These are phyloP conservation scores for Pentamera pediparva DNA, from an alignment of 53 echinoderm and acorn worm species.

Conservation along the genomic window DNA sequence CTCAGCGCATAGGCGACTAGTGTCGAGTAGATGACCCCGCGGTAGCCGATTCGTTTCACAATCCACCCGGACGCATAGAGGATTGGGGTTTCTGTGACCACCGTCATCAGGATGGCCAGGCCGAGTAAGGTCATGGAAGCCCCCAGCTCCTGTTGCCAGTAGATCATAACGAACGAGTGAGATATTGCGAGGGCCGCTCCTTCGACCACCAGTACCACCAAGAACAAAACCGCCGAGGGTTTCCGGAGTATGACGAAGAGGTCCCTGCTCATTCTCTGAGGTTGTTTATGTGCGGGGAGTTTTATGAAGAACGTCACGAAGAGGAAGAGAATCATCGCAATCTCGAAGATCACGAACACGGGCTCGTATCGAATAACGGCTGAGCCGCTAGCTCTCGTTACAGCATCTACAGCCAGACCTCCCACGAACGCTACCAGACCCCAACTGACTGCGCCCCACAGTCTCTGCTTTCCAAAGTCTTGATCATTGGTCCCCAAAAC, in stretches of 20 bases:
- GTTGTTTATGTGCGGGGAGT: constrained; percentile 55
- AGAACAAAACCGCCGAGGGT: constrained; percentile 34
- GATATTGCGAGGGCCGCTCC: constrained; percentile 67
- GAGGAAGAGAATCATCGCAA: constrained; percentile 33
- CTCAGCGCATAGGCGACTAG: constrained; percentile 63
- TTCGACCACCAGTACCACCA: constrained; percentile 7
- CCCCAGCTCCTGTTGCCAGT: constrained; percentile 56
- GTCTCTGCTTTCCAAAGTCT: constrained; percentile 67
- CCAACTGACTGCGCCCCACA: constrained; percentile 92
- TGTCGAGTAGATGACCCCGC: constrained; percentile 49
- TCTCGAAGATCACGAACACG: constrained; percentile 54
- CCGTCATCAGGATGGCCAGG: constrained; percentile 52
- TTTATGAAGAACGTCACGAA: constrained; percentile 15
- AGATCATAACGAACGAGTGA: constrained; percentile 63
- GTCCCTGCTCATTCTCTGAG: constrained; percentile 22
- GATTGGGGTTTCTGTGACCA: constrained; percentile 68
- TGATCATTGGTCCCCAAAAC: constrained; percentile 13
- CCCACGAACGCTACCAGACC: constrained; percentile 59
- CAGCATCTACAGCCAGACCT: constrained; percentile 58
- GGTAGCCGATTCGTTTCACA: constrained; percentile 58
- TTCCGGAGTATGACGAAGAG: neutral
- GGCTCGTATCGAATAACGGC: constrained; percentile 39
- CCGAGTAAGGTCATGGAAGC: constrained; percentile 64
- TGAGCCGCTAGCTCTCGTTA: constrained; percentile 10
- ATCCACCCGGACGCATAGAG: constrained; percentile 73